These are phyloP conservation scores for Sinhomidia bicolor DNA, from an alignment of 2,888 invertebrate genomes.

Conservation along the genomic window DNA sequence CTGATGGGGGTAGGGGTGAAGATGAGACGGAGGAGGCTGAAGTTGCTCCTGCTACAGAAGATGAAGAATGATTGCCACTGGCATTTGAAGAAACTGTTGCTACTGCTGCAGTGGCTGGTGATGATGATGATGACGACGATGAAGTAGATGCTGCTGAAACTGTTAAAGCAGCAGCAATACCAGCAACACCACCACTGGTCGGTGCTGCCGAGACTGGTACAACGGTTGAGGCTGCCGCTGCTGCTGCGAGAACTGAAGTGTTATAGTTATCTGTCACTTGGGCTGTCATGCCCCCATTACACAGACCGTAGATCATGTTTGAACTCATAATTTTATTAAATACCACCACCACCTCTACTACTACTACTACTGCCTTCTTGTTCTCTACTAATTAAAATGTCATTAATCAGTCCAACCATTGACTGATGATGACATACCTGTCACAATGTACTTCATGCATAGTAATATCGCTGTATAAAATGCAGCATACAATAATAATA, in stretches of 20 bases:
- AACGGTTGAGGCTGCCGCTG: conserved; percentile 65
- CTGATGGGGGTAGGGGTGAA: conserved; percentile 65
- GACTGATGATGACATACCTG: conserved; percentile 74
- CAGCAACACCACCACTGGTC: conserved; percentile 65
- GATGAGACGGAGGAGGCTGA: conserved; percentile 72
- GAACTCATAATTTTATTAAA: conserved; percentile 78
- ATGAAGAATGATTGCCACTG: conserved; percentile 71
- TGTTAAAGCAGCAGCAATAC: conserved; percentile 59
- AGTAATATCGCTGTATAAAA: not conserved
- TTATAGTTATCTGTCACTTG: conserved; percentile 78
- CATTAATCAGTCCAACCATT: conserved; percentile 72
- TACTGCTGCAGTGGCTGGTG: conserved; percentile 57
- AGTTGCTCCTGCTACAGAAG: conserved; percentile 64
- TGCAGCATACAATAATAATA: not conserved
- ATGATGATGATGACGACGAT: conserved; percentile 45
- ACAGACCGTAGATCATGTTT: conserved; percentile 80
- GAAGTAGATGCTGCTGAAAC: conserved; percentile 58
- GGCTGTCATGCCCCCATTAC: conserved; percentile 78
- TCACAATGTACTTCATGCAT: conserved; percentile 55
- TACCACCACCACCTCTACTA: conserved; percentile 37
- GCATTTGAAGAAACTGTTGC: conserved; percentile 74
- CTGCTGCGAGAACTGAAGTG: conserved; percentile 71
- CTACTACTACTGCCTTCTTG: conserved; percentile 17
- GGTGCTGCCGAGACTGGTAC: conserved; percentile 63
- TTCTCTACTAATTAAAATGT: conserved; percentile 70